These are phyloP conservation scores for Capitella teleta DNA, from an alignment of 1,140 invertebrate species.

Conservation along the genomic window DNA sequence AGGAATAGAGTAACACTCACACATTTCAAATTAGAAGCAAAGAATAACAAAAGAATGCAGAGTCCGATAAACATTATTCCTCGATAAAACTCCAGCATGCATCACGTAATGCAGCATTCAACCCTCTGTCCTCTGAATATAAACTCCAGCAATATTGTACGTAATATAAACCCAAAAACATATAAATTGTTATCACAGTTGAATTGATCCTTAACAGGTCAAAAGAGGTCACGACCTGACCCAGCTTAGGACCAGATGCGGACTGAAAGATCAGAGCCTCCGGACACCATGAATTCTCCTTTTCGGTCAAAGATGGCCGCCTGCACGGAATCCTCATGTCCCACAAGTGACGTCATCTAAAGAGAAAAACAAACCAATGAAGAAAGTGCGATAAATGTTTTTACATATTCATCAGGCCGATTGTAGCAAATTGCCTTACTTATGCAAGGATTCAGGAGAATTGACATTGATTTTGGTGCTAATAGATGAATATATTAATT, in stretches of 20 bases:
- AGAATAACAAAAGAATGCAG: too few relatives aligned
- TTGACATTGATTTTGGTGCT: neutral
- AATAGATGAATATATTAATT: neutral
- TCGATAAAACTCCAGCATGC: too few relatives aligned
- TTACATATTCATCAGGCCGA: neutral
- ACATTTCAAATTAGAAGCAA: too few relatives aligned
- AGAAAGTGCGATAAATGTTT: neutral
- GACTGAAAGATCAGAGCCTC: constrained; percentile 38
- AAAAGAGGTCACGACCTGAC: too few relatives aligned
- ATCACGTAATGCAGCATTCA: too few relatives aligned
- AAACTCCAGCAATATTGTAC: too few relatives aligned
- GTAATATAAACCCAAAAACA: too few relatives aligned
- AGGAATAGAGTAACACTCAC: too few relatives aligned
- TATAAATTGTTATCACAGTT: too few relatives aligned
- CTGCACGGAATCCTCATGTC: constrained; percentile 42
- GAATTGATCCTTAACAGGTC: too few relatives aligned
- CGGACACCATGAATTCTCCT: constrained; percentile 39
- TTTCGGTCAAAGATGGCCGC: constrained; percentile 32
- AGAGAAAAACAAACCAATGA: neutral
- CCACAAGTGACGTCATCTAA: constrained; percentile 29
- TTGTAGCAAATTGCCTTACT: neutral
- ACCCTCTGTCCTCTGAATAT: too few relatives aligned
- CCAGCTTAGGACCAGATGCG: constrained; percentile 42
- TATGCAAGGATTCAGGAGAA: neutral
- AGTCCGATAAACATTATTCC: too few relatives aligned